Evolutionary conservation across 2,797 vertebrate genomes (phyloP), one percentile per base, ranked within the genome.

Genomic region (Okamejei kenojei): DNA sequence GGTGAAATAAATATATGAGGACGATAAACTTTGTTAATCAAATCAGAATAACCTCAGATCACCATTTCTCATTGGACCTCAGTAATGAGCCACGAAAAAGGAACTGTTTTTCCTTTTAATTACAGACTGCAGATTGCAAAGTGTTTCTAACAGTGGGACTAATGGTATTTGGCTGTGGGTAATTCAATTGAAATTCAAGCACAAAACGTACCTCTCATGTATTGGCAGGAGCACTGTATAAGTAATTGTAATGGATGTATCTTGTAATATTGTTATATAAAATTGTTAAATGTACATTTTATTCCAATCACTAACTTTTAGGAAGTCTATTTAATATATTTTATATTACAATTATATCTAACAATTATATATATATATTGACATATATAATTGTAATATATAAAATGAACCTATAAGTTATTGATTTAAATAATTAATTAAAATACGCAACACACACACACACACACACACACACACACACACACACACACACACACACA

Each of bases 111-210:
- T 68, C n/a, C 35, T 88, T 88, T 88, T 88, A 88, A 88, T 88
- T 88, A 88, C n/a, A 68, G 63, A 68, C n/a, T 32, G n/a, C 84
- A 88, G 84, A 17, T 88, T 88, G 7, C n/a, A 88, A 88, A 35
- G n/a, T 88, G 84, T 68, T 88, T 88, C 68, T 68, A 68, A 68
- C 84, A 88, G 84, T 88, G 32, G 84, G 63, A 88, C 84, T 65
- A 68, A 88, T 35, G 7, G 17, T 65, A 88, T 35, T 88, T 88
- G 61, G n/a, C 84, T 68, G 29, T 35, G n/a, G 7, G 13, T 86
- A 65, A 63, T 29, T 63, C 29, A 63, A 86, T 86, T 86, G 82
- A 86, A 86, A 65, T 63, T 63, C 58, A 61, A 15, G 58, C 82
- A 86, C 82, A 86, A 32, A 86, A 86, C 32, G n/a, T 86, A 86